phyloP scores from a whole-genome alignment of 2,888 invertebrate genomes.

The Lycophotia porphyrea region DNA sequence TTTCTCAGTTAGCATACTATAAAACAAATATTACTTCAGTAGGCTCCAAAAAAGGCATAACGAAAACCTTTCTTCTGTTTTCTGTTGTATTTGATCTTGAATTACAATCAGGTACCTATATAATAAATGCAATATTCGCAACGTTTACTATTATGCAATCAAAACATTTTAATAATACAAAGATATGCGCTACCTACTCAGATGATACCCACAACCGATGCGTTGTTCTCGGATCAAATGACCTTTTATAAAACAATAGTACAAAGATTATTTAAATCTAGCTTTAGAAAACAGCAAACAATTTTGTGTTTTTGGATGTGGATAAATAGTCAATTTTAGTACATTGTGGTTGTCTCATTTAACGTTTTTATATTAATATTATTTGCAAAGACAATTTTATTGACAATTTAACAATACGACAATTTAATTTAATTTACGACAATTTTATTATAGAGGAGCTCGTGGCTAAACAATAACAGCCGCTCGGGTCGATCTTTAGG shows the following conservation, averaged over 20 bases:
- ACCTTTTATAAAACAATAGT: conserved; percentile 40
- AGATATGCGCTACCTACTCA: background rate
- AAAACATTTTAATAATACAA: conserved; percentile 4
- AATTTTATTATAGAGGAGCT: too few relatives aligned
- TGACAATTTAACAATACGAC: too few relatives aligned
- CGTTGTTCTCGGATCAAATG: conserved; percentile 44
- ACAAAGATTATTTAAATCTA: conserved; percentile 51
- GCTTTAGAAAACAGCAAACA: background rate
- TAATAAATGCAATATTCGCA: background rate
- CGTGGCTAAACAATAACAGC: too few relatives aligned
- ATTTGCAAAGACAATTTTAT: background rate
- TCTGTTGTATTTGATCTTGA: conserved; percentile 1
- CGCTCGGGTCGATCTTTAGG: too few relatives aligned
- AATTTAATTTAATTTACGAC: too few relatives aligned
- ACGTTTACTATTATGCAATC: background rate
- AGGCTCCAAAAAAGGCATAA: background rate
- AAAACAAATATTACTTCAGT: background rate
- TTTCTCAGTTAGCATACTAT: too few relatives aligned
- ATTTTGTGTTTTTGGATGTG: conserved; percentile 25
- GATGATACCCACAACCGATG: conserved; percentile 30
- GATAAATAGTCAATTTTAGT: conserved; percentile 19
- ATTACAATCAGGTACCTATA: background rate
- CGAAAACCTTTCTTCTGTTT: background rate
- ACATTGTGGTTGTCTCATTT: conserved; percentile 1
- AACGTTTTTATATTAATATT: background rate